phyloP scores from a whole-genome alignment of 2,888 invertebrate species.

The Camptogramma bilineatum region DNA sequence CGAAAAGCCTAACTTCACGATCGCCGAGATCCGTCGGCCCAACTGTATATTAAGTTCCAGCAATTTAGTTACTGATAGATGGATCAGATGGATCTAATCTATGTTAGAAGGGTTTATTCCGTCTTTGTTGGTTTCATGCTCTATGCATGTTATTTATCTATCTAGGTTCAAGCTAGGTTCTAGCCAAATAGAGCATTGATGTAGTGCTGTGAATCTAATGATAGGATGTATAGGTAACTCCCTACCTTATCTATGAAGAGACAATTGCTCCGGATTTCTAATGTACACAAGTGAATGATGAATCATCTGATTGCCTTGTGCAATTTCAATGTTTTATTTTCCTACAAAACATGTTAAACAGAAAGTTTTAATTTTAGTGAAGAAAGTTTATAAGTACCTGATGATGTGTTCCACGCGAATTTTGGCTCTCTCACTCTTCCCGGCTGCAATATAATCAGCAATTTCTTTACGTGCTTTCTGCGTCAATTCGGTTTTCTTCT shows the following conservation, averaged over 20 bases:
- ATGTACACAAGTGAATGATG: constrained; percentile 11
- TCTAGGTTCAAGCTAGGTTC: too few species aligned
- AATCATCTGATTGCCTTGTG: constrained; percentile 6
- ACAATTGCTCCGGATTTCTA: background rate
- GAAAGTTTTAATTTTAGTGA: background rate
- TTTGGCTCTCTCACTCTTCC: constrained; percentile 95
- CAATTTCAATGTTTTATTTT: background rate
- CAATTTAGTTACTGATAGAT: too few species aligned
- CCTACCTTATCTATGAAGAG: background rate
- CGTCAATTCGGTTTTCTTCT: constrained; percentile 98
- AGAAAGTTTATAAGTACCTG: constrained; percentile 74
- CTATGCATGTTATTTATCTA: too few species aligned
- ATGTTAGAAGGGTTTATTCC: too few species aligned
- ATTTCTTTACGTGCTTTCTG: constrained; percentile 99
- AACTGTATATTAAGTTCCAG: too few species aligned
- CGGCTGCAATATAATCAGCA: constrained; percentile 95
- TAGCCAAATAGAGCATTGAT: too few species aligned
- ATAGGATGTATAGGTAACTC: too few species aligned
- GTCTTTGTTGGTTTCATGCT: too few species aligned
- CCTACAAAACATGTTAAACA: background rate
- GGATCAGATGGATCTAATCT: too few species aligned
- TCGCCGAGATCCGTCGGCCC: too few species aligned
- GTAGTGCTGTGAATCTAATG: too few species aligned
- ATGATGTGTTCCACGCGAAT: constrained; percentile 99
- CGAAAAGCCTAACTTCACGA: too few species aligned